Base-by-base conservation (phyloP, 2,113 vertebrate species). In the Albula glossodonta region DNA sequence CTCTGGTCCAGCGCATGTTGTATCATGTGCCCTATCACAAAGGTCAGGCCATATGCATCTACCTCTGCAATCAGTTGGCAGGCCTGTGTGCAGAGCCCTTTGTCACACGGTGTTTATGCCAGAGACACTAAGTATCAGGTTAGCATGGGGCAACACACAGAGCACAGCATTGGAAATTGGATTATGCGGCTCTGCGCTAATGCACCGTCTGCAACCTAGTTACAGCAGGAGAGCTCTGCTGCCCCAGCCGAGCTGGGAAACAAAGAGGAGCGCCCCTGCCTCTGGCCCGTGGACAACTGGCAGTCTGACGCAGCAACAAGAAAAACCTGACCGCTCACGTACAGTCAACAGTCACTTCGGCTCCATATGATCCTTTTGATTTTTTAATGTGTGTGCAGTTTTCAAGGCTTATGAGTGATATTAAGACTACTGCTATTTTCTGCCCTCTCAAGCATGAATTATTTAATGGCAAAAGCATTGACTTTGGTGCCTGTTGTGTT, bases 111-210 rank as follows among this genome's bases (percentile, higher is more conserved):
- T 25, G 51, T 78, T 53, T 83, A 74, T 80, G 87, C 50, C 83
- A 86, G 78, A 89, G 51, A 22, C 86, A 25, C 83, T 84, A 31
- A 56, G 22, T 7, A 88, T 92, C 86, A 86, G 90, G 90, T 91
- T 90, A 90, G 87, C 82, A 85, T 87, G 83, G 87, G 86, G 85
- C 89, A 90, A 90, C 82, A 87, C 86, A 77, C 85, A 91, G 91
- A 91, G 89, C 87, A 84, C 87, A 91, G 91, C 85, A 90, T 92
- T 92, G 92, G 89, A 93, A 94, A 94, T 95, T 74, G 92, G 93
- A 94, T 95, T 94, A 95, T 92, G 86, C 87, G 89, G 90, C 87
- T 88, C 88, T 84, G 89, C 74, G 49, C 90, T 94, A 93, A 94
- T 93, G 92, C 90, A 92, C 88, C 84, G 89, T 88, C 89, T 87